Conservation (phyloP, 2,888 invertebrate genomes). For the Belgica antarctica region DNA sequence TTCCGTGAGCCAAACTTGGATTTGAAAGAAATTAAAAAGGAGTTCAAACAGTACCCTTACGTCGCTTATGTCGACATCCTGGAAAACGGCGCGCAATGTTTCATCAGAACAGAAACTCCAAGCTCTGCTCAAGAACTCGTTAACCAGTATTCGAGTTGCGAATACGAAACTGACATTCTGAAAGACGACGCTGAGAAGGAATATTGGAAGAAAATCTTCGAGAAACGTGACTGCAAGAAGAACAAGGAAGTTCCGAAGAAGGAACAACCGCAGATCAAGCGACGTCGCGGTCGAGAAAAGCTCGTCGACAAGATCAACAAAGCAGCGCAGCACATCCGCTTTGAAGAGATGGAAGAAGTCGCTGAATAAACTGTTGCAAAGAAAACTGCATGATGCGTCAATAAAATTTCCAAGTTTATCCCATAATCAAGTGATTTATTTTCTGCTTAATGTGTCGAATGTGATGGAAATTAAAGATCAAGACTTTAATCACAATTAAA, state of each 20-base stretch:
- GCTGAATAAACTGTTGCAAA: background rate
- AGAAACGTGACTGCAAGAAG: conserved; percentile 55
- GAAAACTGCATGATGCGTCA: no score
- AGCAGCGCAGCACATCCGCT: conserved; percentile 51
- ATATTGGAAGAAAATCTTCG: conserved; percentile 78
- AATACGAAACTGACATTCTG: conserved; percentile 54
- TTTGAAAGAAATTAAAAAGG: conserved; percentile 67
- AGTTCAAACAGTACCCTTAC: conserved; percentile 61
- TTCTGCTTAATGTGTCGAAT: background rate
- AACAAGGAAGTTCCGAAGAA: background rate
- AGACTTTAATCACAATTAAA: background rate
- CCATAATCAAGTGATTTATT: background rate
- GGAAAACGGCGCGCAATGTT: conserved; percentile 66
- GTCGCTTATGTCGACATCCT: conserved; percentile 79
- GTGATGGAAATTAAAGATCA: background rate
- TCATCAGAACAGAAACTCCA: conserved; percentile 64
- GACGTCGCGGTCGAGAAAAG: conserved; percentile 31
- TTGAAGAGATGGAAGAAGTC: conserved; percentile 47
- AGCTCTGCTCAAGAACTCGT: conserved; percentile 54
- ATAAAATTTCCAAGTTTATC: no score
- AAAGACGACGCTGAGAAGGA: conserved; percentile 67
- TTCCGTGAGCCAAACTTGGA: conserved; percentile 67
- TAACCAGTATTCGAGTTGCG: conserved; percentile 50
- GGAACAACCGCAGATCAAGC: background rate
- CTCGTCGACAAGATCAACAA: conserved; percentile 46